These are phyloP conservation scores for Bubo scandiacus DNA, from an alignment of 2,113 vertebrate genomes.

Conservation along the genomic window DNA sequence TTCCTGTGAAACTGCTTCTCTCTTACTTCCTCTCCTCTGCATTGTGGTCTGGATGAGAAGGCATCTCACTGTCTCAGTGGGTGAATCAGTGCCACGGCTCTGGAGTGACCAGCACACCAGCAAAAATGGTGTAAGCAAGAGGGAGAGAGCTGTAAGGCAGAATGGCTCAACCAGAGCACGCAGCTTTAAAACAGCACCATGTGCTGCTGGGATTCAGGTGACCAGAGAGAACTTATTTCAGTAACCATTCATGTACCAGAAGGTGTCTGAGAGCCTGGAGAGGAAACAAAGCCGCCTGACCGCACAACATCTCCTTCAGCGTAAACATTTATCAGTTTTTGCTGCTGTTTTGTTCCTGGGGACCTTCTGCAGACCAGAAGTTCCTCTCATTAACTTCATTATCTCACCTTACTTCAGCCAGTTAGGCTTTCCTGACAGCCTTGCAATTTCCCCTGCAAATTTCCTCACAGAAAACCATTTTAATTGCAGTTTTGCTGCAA, in stretches of 20 bases:
- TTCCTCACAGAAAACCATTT: not conserved
- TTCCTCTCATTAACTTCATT: not conserved
- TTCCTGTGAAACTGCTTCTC: not conserved
- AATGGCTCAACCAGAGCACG: not conserved
- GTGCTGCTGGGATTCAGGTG: not conserved
- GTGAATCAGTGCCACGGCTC: not conserved
- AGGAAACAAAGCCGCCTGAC: not conserved
- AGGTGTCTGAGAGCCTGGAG: not conserved
- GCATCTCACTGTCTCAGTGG: not conserved
- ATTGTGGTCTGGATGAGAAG: fast-evolving
- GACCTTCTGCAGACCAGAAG: not conserved
- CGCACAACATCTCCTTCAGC: not conserved
- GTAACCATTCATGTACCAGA: not conserved
- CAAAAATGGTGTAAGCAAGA: not conserved
- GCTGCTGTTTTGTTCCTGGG: not conserved
- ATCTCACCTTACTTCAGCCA: not conserved
- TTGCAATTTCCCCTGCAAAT: not conserved
- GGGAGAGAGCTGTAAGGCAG: not conserved
- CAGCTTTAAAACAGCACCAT: not conserved
- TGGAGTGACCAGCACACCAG: not conserved
- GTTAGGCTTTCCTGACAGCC: not conserved
- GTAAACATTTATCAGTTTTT: not conserved
- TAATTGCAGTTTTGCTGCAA: not conserved
- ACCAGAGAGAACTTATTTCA: not conserved
- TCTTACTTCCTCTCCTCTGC: not conserved